Evolutionary conservation across 2,888 invertebrate genomes (phyloP).

Genomic region (Xestia xanthographa): DNA sequence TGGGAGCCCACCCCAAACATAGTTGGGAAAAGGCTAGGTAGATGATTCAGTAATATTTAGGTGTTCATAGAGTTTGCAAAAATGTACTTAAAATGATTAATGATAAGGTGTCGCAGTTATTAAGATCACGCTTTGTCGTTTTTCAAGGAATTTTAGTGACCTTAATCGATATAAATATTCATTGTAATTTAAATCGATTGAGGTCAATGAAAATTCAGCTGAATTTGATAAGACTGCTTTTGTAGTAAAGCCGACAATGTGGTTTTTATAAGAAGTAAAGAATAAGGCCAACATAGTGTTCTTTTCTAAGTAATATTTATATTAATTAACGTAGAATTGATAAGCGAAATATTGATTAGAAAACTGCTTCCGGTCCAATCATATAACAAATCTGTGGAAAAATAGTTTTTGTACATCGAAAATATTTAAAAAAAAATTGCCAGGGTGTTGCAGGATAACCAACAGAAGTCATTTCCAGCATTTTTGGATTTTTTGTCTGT

Average conservation of each 20-base stretch:
- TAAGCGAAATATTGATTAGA: neutral
- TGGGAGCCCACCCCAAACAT: too few relatives aligned
- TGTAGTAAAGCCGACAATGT: neutral
- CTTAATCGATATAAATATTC: slow-evolving; percentile 37
- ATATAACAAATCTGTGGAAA: too few relatives aligned
- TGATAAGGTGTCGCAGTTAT: slow-evolving; percentile 1
- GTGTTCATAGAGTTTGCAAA: neutral
- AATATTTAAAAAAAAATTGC: too few relatives aligned
- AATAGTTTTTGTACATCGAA: too few relatives aligned
- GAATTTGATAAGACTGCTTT: slow-evolving; percentile 12
- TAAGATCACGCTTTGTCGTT: neutral
- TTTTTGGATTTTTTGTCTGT: too few relatives aligned
- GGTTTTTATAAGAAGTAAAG: neutral
- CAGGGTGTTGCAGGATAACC: too few relatives aligned
- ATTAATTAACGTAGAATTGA: neutral
- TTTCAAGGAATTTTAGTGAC: slow-evolving; percentile 23
- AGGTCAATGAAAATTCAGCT: slow-evolving; percentile 17
- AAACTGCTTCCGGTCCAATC: too few relatives aligned
- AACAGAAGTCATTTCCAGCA: too few relatives aligned
- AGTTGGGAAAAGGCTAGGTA: too few relatives aligned
- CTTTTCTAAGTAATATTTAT: neutral
- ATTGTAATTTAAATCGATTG: slow-evolving; percentile 31
- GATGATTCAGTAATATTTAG: neutral
- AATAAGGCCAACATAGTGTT: neutral
- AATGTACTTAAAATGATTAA: slow-evolving; percentile 9